Conservation (phyloP, 2,113 vertebrate genomes). For the Nipponia nippon region DNA sequence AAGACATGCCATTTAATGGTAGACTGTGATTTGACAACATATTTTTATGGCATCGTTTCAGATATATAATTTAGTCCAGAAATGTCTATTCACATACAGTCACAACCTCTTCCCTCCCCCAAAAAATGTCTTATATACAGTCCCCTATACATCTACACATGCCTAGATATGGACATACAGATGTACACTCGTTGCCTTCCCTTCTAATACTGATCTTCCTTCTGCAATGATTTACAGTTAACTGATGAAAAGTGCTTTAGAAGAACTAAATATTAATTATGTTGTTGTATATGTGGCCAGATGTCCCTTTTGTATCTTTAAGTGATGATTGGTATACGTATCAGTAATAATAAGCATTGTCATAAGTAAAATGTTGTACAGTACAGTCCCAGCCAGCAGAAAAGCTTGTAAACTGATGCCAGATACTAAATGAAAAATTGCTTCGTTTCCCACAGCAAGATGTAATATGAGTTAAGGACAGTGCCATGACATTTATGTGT, state of each 20-base stretch:
- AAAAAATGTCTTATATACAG: neutral
- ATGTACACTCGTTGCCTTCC: neutral
- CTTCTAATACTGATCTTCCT: neutral
- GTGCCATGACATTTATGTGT: too few species aligned
- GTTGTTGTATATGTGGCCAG: neutral
- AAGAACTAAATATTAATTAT: neutral
- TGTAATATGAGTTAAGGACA: neutral
- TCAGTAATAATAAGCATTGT: neutral
- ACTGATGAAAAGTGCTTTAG: neutral
- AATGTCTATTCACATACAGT: neutral
- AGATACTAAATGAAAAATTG: neutral
- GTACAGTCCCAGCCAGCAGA: neutral
- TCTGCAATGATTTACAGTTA: neutral
- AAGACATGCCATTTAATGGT: neutral
- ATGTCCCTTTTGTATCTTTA: neutral
- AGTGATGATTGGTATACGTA: fast-evolving
- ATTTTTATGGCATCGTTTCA: neutral
- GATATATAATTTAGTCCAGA: neutral
- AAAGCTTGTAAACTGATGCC: neutral
- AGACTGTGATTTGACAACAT: neutral
- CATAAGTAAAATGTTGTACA: neutral
- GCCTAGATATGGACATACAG: neutral
- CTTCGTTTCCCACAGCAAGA: neutral
- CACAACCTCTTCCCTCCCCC: neutral
- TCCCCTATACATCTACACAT: neutral